These are phyloP conservation scores for Zosterops hypoxanthus DNA, from an alignment of 2,113 vertebrate species.

Conservation along the genomic window DNA sequence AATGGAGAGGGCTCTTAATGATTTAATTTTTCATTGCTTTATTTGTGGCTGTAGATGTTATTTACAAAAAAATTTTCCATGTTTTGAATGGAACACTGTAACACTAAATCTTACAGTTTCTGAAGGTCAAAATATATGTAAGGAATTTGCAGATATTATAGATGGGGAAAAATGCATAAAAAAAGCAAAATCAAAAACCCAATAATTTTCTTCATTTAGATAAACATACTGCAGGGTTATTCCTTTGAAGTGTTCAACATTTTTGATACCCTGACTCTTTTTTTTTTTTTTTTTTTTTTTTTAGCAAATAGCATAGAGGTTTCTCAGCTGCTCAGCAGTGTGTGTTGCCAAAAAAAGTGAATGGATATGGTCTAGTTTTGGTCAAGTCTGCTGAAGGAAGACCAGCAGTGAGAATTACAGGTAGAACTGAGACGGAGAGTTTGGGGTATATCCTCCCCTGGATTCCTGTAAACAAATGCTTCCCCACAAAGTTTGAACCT, in stretches of 20 bases:
- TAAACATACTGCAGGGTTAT: background rate
- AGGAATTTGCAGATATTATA: background rate
- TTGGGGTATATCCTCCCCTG: background rate
- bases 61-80: background rate
- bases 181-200: background rate
- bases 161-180: background rate
- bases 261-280: background rate
- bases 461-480: background rate
- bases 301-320: background rate
- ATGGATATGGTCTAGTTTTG: background rate
- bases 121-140: background rate
- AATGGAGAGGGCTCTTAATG: background rate
- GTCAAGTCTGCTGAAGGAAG: background rate
- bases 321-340: background rate
- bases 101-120: background rate
- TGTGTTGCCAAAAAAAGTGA: background rate
- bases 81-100: too few relatives aligned
- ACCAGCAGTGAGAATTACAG: background rate
- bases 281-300: background rate
- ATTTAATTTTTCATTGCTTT: background rate
- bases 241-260: background rate
- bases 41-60: background rate
- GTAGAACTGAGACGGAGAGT: background rate
- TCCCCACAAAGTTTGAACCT: background rate
- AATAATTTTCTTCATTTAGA: background rate